phyloP scores from a whole-genome alignment of 2,797 vertebrate species.

The Bufotes viridis region DNA sequence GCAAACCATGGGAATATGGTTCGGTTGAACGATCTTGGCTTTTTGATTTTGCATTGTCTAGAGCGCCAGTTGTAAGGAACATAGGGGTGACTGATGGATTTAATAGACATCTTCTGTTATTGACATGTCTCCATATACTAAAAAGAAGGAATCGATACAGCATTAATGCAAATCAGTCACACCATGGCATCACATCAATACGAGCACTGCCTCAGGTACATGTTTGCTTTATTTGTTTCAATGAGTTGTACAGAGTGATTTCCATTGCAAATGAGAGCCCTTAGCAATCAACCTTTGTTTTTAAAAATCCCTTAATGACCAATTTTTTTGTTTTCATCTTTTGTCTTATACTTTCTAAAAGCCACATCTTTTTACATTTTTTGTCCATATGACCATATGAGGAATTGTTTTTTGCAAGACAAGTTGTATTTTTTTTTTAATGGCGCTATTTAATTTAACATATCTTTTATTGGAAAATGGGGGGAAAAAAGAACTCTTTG shows the following conservation, averaged over 20 bases:
- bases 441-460: no score
- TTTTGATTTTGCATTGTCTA: constrained; percentile 85
- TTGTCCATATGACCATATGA: no score
- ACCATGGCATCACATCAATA: constrained; percentile 84
- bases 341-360: no score
- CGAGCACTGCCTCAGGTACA: constrained; percentile 90
- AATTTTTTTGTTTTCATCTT: background rate
- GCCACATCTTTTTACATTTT: no score
- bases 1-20: constrained; percentile 50
- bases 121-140: constrained; percentile 79
- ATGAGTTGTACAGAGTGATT: no score
- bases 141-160: constrained; percentile 70
- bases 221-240: background rate
- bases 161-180: constrained; percentile 76
- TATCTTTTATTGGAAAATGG: no score
- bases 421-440: no score
- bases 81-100: constrained; percentile 72
- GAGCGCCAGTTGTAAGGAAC: constrained; percentile 71
- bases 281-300: background rate
- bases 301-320: no score
- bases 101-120: constrained; percentile 79
- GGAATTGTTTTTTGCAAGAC: no score
- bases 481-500: no score
- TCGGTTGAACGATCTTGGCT: constrained; percentile 81
- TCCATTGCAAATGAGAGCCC: no score